phyloP scores from a whole-genome alignment of 1,140 invertebrate genomes.

The Caenorhabditis elegans region WBcel235 BX284604.4:7444001-7444500 shows the following conservation, averaged over 20 bases:
- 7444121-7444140: too few relatives aligned
- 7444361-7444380: not conserved
- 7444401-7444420: not conserved
- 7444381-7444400: not conserved
- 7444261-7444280: constrained; percentile 17
- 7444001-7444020: too few relatives aligned
- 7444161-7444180: not conserved
- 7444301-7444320: constrained; percentile 42
- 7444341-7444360: constrained; percentile 44
- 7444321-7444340: constrained; percentile 44
- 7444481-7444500: constrained; percentile 6
- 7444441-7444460: not conserved
- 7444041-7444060: too few relatives aligned
- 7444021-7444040: too few relatives aligned
- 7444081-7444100: too few relatives aligned
- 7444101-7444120: too few relatives aligned
- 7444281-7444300: constrained; percentile 36
- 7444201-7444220: constrained; percentile 22
- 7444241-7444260: not conserved
- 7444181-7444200: constrained; percentile 43
- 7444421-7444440: not conserved
- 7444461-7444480: not conserved
- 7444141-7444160: constrained; percentile 34
- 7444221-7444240: not conserved
- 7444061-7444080: too few relatives aligned